These are phyloP conservation scores for Ferdinandea cuprea DNA, from an alignment of 2,888 invertebrate species.

Conservation along the genomic window DNA sequence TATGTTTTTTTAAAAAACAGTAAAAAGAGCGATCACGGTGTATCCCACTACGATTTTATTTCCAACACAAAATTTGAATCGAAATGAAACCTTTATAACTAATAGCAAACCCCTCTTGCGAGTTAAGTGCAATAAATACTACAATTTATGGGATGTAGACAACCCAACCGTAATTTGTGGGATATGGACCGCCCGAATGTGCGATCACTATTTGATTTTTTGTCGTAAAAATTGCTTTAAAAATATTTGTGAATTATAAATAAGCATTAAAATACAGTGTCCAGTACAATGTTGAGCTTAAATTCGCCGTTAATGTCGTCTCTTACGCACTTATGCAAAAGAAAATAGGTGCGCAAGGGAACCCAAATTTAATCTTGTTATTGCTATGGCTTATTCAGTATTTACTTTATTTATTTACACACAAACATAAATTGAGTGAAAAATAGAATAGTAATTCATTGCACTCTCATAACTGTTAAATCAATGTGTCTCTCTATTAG, in stretches of 20 bases:
- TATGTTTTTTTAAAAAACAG: too few species aligned
- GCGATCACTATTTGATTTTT: background rate
- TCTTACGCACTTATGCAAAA: too few species aligned
- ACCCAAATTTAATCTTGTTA: too few species aligned
- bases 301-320: too few species aligned
- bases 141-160: slow-evolving; percentile 30
- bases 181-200: slow-evolving; percentile 12
- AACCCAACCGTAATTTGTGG: slow-evolving; percentile 25
- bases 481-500: too few species aligned
- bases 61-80: slow-evolving; percentile 1
- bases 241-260: slow-evolving; percentile 12
- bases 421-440: too few species aligned
- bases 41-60: slow-evolving; percentile 6
- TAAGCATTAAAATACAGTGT: background rate
- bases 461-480: too few species aligned
- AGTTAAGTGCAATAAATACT: background rate
- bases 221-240: background rate
- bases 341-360: too few species aligned
- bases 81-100: background rate
- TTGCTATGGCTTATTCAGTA: too few species aligned
- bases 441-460: too few species aligned
- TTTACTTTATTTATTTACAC: too few species aligned
- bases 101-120: background rate
- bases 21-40: slow-evolving; percentile 19
- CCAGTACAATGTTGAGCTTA: too few species aligned